Base-by-base conservation (phyloP, 2,888 invertebrate genomes). In the Polydrusus cervinus region DNA sequence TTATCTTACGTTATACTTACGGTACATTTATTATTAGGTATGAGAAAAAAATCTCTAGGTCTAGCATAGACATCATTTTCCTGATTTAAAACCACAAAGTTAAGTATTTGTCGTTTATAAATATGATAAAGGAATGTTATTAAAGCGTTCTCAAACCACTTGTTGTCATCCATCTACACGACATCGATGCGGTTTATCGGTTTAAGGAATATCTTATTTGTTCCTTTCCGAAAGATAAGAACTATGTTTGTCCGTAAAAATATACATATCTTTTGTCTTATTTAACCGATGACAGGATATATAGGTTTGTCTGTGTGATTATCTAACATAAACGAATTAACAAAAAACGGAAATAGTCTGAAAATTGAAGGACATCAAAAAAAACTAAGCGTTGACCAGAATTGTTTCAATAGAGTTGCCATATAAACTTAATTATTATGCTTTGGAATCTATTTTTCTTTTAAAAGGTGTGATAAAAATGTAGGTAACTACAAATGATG, bases 141-240 rank as follows among this genome's bases (percentile, higher is more conserved):
- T 18, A 13, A 38, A 18, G 3, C 16, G n/a, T 40, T 16, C 57
- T 38, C 6, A 60, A 60, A 60, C 57, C 57, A 18, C 57, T 60
- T 60, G 57, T 60, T 60, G 57, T 62, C 34, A 6, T 7, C 10
- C 62, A 62, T 62, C 62, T 13, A 20, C 10, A n/a, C 14, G 16
- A 62, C 62, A 62, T 47, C 64, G 16, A 9, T 49, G 49, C 13
- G 64, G 47, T 47, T 62, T 64, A 43, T 64, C 49, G 64, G 47
- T 64, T 64, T 64, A 64, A 34, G 20, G 34, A 64, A 25, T 47
- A 64, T 34, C 57, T 60, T 64, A 64, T 64, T 64, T 64, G 64
- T 64, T 64, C 64, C 64, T 64, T 47, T 30, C 49, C 5, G 10
- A 47, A 47, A 34, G 64, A 64, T 64, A 64, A 64, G 64, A 34